Base-by-base conservation (phyloP, 2,888 invertebrate species). In the Leucophenga montana region DNA sequence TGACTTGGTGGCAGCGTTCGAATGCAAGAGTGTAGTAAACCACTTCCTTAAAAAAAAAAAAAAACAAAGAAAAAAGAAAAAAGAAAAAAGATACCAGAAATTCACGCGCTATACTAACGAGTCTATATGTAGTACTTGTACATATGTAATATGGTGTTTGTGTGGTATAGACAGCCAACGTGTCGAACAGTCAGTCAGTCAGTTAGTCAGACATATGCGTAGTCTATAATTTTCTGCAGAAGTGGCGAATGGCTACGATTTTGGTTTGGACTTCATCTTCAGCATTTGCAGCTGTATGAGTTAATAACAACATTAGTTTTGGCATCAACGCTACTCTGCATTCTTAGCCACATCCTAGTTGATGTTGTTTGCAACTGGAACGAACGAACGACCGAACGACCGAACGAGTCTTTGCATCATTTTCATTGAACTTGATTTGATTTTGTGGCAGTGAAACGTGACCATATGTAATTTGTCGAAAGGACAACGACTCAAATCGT, bases 121-220 rank as follows among this genome's bases (percentile, higher is more conserved):
- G 54, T 70, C 48, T 67, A 66, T 39, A 39, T 27, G 27, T 27
- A 27, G 27, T 27, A 4, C 27, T 3, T 27, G 27, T n/a, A n/a
- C n/a, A n/a, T n/a, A n/a, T n/a, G 27, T 27, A 27, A 4, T 27
- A 27, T 27, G 27, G 3, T 27, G 27, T 54, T 54, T 54, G 56
- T 4, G 27, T 22, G 4, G 5, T 18, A 20, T 27, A 56, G 79
- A 78, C 83, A 84, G 84, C 77, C 22, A 56, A 9, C 13, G 1
- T 22, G 16, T 3, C 56, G 8, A 14, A 11, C 1, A 27, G 22
- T 27, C 13, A 56, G 6, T 3, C 13, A 56, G 53, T 53, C 53
- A 18, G 53, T 18, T 18, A 39, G 39, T 11, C 39, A 50, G 50
- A 50, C 50, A 18, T n/a, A 50, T 50, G 50, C 62, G 48, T 64